A percentile compares a stretch with the other conserved stretches of the same genome.
Evolutionary conservation across 1,140 invertebrate species (phyloP).

Genomic region (Penaeus vannamei): DNA sequence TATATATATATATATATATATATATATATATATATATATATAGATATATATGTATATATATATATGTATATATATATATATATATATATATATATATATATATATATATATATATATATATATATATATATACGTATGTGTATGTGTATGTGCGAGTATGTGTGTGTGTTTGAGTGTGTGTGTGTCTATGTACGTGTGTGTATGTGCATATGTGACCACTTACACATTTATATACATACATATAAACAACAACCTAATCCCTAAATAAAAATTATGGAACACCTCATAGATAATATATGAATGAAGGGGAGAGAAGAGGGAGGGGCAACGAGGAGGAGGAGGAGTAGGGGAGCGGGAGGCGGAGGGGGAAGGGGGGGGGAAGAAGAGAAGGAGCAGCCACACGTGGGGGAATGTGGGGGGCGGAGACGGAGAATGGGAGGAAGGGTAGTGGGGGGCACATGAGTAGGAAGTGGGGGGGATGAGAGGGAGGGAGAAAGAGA

Average conservation of each 20-base stretch:
- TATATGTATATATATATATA: neutral
- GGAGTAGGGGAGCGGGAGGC: neutral
- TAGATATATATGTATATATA: neutral
- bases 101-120: neutral
- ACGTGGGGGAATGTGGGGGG: conserved; percentile 15
- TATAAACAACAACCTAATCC: neutral
- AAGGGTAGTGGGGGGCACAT: neutral
- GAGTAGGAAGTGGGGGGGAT: neutral
- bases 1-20: neutral
- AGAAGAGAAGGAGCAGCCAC: neutral
- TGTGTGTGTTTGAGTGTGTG: too few relatives aligned
- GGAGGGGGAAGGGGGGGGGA: neutral
- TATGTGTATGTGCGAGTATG: neutral
- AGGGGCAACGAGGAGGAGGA: conserved; percentile 10
- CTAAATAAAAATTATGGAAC: neutral
- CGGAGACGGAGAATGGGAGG: neutral
- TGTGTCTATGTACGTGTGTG: too few relatives aligned
- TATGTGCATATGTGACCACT: too few relatives aligned
- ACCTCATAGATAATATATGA: neutral
- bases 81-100: neutral
- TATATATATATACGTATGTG: neutral
- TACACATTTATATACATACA: neutral
- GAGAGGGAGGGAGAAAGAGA: conserved; percentile 14
- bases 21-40: neutral
- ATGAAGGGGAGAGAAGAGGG: conserved; percentile 1